Conservation (phyloP, 2,888 invertebrate species). For the Diarsia rubi region DNA sequence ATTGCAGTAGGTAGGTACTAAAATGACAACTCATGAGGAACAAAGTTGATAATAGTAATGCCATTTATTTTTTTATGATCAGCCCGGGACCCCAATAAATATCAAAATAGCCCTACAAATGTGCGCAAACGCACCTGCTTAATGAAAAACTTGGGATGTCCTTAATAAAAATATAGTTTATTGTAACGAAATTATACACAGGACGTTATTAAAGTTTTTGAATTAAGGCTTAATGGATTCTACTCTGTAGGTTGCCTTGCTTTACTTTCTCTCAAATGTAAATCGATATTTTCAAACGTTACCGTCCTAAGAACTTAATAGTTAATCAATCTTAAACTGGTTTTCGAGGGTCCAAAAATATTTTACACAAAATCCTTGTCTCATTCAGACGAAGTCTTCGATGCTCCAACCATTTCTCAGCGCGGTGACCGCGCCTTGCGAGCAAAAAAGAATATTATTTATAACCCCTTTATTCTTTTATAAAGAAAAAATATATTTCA, state of each 20-base stretch:
- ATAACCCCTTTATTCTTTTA: conserved; percentile 78
- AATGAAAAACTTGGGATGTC: conserved; percentile 80
- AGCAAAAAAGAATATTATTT: conserved; percentile 80
- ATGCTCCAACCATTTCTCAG: conserved; percentile 54
- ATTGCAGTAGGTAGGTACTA: conserved; percentile 71
- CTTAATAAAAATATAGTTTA: conserved; percentile 76
- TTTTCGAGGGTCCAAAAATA: conserved; percentile 41
- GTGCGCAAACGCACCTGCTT: conserved; percentile 83
- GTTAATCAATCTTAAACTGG: conserved; percentile 28
- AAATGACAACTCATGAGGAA: conserved; percentile 76
- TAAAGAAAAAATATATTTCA: conserved; percentile 73
- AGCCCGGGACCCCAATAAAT: conserved; percentile 78
- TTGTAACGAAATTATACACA: conserved; percentile 66
- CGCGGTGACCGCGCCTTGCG: conserved; percentile 63
- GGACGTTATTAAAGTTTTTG: conserved; percentile 68
- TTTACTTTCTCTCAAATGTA: background rate
- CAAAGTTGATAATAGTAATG: conserved; percentile 83
- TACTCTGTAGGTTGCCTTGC: background rate
- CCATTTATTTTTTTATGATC: conserved; percentile 83
- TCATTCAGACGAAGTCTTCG: conserved; percentile 65
- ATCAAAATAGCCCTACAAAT: conserved; percentile 76
- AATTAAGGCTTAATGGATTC: conserved; percentile 36
- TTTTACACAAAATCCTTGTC: conserved; percentile 61
- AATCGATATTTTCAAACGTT: background rate
- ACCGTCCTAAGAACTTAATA: conserved; percentile 15